Base-by-base conservation (phyloP, 2,888 invertebrate genomes). In the Hydrotaea cyrtoneurina region DNA sequence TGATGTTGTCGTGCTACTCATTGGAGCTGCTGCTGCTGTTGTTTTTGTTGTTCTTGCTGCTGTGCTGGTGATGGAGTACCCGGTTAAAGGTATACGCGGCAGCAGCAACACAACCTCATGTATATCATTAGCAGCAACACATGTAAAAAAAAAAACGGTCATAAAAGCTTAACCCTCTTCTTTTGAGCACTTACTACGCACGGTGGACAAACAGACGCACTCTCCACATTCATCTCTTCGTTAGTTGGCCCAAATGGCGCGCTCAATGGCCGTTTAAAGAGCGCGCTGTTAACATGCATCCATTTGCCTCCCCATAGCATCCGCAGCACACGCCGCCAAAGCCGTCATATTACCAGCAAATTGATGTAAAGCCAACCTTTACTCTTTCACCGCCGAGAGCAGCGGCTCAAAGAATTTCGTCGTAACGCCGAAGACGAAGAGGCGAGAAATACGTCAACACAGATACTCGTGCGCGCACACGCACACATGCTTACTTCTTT, bases 101-200 rank as follows among this genome's bases (percentile, higher is more conserved):
- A 75, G 19, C 74, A 50, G 36, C 43, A 59, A 46, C 26, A 13
- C 15, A 55, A 84, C 78, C 78, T 66, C 76, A 66, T 46, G 69
- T 62, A 69, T 82, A 66, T 82, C 84, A 85, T 85, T 82, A 82
- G 82, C 73, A 62, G 57, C 80, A 73, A 79, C 57, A 17, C 69
- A 73, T 57, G 21, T 66, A 76, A 57, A 69, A 71, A 82, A 76
- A 57, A 69, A 71, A 82, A 69, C 31, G 57, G 64, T 46, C 64
- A 71, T 50, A 46, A 55, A 66, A 39, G 57, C 73, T 82, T 82
- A 73, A 50, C 79, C 82, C 73, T 15, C 50, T 66, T 69, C 43
- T 39, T n/a, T 64, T 62, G n/a, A 57, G 21, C 64, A 69, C 71
- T 31, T 17, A 62, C 43, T 46, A 69, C 69, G 69, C 69, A 69